Percentiles rank a stretch among this genome's conserved stretches.
Conservation (phyloP, 2,797 vertebrate genomes). For the Mallotus villosus region DNA sequence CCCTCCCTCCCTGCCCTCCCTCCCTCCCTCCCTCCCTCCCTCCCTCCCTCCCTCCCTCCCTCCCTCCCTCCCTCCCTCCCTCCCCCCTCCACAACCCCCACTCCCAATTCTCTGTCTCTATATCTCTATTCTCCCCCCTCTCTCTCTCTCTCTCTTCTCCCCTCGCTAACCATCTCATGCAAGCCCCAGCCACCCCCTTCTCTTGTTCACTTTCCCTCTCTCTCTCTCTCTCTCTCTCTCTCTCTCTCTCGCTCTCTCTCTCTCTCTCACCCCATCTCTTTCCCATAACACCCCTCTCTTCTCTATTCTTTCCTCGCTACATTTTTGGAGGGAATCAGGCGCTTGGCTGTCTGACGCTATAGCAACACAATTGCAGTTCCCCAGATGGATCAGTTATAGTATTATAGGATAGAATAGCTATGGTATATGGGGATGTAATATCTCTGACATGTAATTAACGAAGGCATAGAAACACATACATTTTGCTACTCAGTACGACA, state of each 20-base stretch:
- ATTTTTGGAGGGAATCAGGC: background rate
- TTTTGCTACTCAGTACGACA: background rate
- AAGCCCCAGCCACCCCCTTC: constrained; percentile 46
- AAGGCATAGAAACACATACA: background rate
- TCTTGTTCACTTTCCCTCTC: constrained; percentile 13
- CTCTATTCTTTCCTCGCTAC: background rate
- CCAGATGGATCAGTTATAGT: background rate
- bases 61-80: too few species aligned
- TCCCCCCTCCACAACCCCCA: background rate
- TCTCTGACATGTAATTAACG: background rate
- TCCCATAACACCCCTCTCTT: background rate
- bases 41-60: too few species aligned
- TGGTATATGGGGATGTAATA: too few species aligned
- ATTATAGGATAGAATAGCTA: background rate
- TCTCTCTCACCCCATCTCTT: background rate
- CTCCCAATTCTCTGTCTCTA: constrained; percentile 31
- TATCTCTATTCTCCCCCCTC: constrained; percentile 38
- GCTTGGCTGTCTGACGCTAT: background rate
- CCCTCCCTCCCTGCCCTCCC: constrained; percentile 38
- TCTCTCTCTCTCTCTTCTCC: constrained; percentile 37
- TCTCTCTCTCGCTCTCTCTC: background rate
- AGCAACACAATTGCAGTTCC: background rate
- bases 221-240: background rate
- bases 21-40: constrained; percentile 27
- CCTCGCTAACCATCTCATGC: constrained; percentile 37